Percentiles rank a stretch among this genome's conserved stretches.
These are phyloP conservation scores for Druon quercuslanigerum DNA, from an alignment of 1,140 invertebrate genomes.

Conservation along the genomic window DNA sequence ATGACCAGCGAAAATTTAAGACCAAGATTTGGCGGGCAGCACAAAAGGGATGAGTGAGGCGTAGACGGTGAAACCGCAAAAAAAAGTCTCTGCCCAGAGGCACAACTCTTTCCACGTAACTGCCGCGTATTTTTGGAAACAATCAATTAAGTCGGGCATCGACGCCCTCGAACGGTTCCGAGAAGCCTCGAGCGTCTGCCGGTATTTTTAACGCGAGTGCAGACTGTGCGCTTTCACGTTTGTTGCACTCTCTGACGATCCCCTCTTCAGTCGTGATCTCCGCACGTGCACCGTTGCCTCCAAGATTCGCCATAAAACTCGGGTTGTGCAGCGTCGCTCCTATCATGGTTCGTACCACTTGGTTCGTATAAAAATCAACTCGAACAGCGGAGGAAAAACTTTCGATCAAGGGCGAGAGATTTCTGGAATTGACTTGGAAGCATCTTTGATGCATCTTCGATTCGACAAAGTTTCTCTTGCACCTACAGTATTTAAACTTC, in stretches of 20 bases:
- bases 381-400: neutral
- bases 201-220: conserved; percentile 26
- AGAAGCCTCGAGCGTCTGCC: conserved; percentile 24
- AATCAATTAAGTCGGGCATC: conserved; percentile 31
- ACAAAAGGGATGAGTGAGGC: neutral
- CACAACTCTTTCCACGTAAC: conserved; percentile 22
- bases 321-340: conserved; percentile 11
- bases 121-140: conserved; percentile 25
- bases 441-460: too few species aligned
- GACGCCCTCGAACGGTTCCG: conserved; percentile 26
- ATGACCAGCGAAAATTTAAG: neutral
- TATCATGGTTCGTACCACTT: conserved; percentile 26
- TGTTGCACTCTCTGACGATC: conserved; percentile 21
- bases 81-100: neutral
- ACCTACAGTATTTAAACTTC: too few species aligned
- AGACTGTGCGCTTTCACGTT: conserved; percentile 27
- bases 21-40: neutral
- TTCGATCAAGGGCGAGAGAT: conserved; percentile 16
- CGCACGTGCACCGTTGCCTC: conserved; percentile 31
- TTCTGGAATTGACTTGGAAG: neutral
- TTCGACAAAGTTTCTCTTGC: too few species aligned
- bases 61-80: neutral
- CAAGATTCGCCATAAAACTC: conserved; percentile 31
- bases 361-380: neutral
- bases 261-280: conserved; percentile 10